Conservation (phyloP, 2,113 vertebrate species). For the Hydropotes inermis region DNA sequence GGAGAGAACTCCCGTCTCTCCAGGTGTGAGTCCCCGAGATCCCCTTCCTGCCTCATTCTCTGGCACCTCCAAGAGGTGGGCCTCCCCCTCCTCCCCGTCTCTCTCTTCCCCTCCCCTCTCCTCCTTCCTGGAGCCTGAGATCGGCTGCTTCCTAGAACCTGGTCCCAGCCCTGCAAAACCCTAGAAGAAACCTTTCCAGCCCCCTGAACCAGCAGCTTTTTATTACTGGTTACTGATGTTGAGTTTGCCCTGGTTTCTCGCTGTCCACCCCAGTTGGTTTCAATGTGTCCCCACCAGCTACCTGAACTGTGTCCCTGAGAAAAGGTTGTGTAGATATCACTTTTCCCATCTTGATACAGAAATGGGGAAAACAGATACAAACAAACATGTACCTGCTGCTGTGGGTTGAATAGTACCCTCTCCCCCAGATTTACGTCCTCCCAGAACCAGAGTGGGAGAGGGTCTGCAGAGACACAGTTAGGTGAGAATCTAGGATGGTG, state of each 20-base stretch:
- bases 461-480: not conserved
- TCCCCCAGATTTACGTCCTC: not conserved
- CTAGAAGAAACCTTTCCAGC: not conserved
- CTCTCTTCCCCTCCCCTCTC: no score
- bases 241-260: accelerated
- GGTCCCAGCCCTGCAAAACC: not conserved
- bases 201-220: not conserved
- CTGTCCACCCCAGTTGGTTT: accelerated
- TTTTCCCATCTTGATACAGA: not conserved
- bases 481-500: not conserved
- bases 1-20: no score
- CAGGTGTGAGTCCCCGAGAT: accelerated
- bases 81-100: not conserved
- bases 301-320: not conserved
- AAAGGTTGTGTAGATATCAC: not conserved
- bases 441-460: not conserved
- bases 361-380: not conserved
- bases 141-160: not conserved
- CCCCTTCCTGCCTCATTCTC: not conserved
- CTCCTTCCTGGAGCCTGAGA: not conserved
- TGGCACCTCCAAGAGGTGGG: accelerated
- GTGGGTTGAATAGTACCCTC: accelerated
- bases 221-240: not conserved
- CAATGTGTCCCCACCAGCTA: not conserved
- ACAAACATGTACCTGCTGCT: no score